A percentile compares a stretch with the other conserved stretches of the same genome.
Conservation (phyloP, 2,113 vertebrate genomes). For the Panthera leo region DNA sequence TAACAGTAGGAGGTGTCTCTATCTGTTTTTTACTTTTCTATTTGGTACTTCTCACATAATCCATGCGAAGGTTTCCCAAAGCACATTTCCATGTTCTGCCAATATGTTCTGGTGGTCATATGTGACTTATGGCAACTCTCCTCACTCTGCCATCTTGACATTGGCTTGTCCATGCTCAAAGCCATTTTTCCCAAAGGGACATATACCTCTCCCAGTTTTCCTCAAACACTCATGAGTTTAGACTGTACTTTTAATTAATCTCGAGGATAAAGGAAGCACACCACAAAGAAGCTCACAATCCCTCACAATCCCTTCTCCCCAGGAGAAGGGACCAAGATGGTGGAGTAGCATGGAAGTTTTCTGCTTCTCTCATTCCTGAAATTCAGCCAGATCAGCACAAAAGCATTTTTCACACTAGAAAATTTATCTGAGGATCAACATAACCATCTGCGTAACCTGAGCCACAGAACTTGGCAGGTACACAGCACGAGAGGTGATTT, state of each 20-base stretch:
- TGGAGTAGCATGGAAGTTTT: no score
- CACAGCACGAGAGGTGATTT: no score
- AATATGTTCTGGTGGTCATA: neutral
- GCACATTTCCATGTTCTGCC: neutral
- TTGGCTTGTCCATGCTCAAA: neutral
- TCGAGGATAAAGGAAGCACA: neutral
- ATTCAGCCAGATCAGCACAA: no score
- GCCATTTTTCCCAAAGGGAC: neutral
- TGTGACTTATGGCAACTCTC: neutral
- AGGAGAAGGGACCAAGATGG: no score
- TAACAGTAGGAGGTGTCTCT: neutral
- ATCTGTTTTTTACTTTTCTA: neutral
- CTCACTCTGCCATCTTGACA: neutral
- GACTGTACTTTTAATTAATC: neutral
- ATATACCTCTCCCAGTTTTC: neutral
- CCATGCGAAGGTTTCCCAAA: neutral
- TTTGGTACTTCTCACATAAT: neutral
- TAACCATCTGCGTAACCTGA: no score
- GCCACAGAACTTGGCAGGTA: no score
- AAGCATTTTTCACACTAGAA: no score
- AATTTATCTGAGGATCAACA: no score
- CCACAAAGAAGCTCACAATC: neutral
- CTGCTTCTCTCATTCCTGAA: no score
- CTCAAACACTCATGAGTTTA: neutral
- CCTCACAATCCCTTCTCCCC: no score